Conservation (phyloP, 2,797 vertebrate species). For the Telmatherina bonti region DNA sequence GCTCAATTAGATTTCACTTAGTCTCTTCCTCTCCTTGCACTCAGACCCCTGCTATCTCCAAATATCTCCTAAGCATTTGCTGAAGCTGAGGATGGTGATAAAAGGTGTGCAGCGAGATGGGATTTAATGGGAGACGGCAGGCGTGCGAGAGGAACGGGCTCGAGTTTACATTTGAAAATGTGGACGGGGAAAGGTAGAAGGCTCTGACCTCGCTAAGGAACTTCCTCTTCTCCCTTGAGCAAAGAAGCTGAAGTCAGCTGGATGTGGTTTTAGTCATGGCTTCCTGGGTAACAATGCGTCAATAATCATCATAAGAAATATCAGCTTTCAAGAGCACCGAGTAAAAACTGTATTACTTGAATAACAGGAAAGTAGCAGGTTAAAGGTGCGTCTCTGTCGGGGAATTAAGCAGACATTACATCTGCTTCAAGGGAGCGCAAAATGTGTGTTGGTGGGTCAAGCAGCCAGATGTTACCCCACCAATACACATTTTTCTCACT, state of each 20-base stretch:
- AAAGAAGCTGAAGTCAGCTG: constrained; percentile 27
- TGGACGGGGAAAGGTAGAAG: constrained; percentile 26
- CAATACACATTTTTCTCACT: neutral
- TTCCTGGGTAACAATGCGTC: constrained; percentile 8
- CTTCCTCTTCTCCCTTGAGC: constrained; percentile 42
- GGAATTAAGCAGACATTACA: constrained; percentile 76
- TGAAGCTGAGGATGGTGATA: constrained; percentile 55
- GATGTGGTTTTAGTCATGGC: constrained; percentile 21
- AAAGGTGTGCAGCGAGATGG: constrained; percentile 49
- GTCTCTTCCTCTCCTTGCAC: constrained; percentile 78
- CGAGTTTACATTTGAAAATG: constrained; percentile 30
- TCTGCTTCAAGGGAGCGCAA: constrained; percentile 72
- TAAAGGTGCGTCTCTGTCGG: constrained; percentile 71
- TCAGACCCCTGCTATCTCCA: constrained; percentile 76
- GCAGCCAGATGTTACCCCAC: constrained; percentile 77
- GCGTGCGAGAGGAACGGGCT: constrained; percentile 25
- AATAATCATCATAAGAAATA: constrained; percentile 3
- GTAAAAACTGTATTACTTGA: neutral
- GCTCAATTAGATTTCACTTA: constrained; percentile 86
- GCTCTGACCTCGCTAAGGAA: constrained; percentile 36
- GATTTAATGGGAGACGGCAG: constrained; percentile 60
- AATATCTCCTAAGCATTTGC: constrained; percentile 63
- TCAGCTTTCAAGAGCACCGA: neutral
- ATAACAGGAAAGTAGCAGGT: constrained; percentile 65
- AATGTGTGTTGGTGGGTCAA: constrained; percentile 66